Evolutionary conservation across 2,888 invertebrate species (phyloP).

Genomic region (Dryocosmus kuriphilus): DNA sequence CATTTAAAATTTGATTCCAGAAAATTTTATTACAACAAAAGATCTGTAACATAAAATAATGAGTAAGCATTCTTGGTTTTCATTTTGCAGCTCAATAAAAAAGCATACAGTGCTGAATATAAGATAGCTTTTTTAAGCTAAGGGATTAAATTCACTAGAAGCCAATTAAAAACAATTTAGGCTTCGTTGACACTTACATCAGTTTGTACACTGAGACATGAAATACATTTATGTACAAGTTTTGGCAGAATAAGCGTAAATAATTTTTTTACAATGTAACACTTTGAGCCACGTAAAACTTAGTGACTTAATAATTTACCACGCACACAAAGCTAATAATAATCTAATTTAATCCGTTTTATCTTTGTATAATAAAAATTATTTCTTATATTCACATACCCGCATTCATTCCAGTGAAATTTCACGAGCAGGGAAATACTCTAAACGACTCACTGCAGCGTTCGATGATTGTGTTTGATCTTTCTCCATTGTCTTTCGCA

Average conservation of each 20-base stretch:
- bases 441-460: neutral
- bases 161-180: neutral
- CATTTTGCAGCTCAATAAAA: neutral
- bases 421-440: conserved; percentile 1
- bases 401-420: conserved; percentile 8
- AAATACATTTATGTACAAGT: conserved; percentile 34
- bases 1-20: neutral
- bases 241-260: conserved; percentile 26
- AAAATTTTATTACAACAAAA: conserved; percentile 11
- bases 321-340: conserved; percentile 5
- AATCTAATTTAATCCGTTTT: neutral
- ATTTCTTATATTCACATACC: conserved; percentile 26
- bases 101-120: neutral
- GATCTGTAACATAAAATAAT: neutral
- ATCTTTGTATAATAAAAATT: neutral
- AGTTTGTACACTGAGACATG: conserved; percentile 16
- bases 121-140: neutral
- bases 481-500: neutral
- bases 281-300: conserved; percentile 12
- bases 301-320: conserved; percentile 18
- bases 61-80: neutral
- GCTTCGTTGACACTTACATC: neutral
- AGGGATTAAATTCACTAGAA: neutral
- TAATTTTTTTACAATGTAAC: conserved; percentile 18
- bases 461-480: neutral